A percentile compares a stretch with the other conserved stretches of the same genome.
These are phyloP conservation scores for Peromyscus polionotus DNA, from an alignment of 2,113 vertebrate species.

Conservation along the genomic window DNA sequence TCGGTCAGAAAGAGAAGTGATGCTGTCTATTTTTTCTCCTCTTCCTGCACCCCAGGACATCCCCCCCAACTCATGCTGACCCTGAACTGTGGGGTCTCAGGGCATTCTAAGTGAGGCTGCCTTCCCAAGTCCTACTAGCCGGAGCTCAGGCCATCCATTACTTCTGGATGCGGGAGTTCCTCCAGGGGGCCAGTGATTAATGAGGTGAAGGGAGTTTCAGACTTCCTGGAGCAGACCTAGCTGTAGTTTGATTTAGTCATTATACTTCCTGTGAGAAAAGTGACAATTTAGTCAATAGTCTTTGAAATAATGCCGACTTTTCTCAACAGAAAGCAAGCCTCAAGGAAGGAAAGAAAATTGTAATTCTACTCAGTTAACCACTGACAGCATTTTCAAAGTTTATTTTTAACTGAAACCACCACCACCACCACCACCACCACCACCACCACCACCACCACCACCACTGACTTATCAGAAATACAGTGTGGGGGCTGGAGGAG, in stretches of 20 bases:
- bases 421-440: no score
- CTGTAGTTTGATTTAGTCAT: neutral
- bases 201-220: neutral
- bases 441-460: no score
- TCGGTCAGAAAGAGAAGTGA: neutral
- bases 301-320: neutral
- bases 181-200: neutral
- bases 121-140: neutral
- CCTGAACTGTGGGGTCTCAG: neutral
- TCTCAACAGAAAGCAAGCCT: neutral
- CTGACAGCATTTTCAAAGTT: neutral
- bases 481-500: neutral
- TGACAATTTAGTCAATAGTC: neutral
- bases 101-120: neutral
- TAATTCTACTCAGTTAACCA: neutral
- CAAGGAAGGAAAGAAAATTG: neutral
- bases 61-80: neutral
- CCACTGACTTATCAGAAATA: neutral
- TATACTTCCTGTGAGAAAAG: neutral
- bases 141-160: neutral
- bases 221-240: neutral
- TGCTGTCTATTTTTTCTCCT: neutral
- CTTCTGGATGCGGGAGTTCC: neutral
- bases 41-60: neutral
- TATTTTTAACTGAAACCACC: neutral